Conservation (phyloP, 2,113 vertebrate genomes). For the Neoarius graeffei region DNA sequence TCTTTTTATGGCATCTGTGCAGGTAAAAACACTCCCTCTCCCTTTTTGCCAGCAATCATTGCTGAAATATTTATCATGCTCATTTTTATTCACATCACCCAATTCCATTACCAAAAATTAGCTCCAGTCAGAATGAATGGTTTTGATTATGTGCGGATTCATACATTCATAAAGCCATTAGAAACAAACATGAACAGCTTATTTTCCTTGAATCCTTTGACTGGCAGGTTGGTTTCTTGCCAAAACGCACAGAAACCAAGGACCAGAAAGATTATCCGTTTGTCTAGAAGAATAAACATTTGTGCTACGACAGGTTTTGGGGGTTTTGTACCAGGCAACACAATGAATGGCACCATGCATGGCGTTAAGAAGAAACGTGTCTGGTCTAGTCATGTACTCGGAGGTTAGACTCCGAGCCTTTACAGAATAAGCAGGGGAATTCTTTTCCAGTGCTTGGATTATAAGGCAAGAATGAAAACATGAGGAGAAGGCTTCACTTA, state of each 20-base stretch:
- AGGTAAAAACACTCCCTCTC: background rate
- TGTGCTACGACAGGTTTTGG: constrained; percentile 18
- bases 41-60: background rate
- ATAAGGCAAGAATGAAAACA: constrained; percentile 14
- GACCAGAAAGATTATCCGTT: background rate
- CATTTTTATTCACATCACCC: background rate
- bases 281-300: constrained; percentile 24
- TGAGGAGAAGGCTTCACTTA: constrained; percentile 22
- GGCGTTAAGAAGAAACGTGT: constrained; percentile 19
- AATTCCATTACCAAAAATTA: too few relatives aligned
- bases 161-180: background rate
- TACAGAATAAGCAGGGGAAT: constrained; percentile 9
- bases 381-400: constrained; percentile 26
- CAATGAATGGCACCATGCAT: constrained; percentile 11
- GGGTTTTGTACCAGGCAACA: constrained; percentile 6
- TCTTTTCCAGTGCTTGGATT: constrained; percentile 10
- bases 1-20: background rate
- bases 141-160: background rate
- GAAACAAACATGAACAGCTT: background rate
- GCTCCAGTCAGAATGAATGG: background rate
- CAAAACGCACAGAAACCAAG: background rate
- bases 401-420: constrained; percentile 9
- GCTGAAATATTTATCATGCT: background rate
- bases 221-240: background rate
- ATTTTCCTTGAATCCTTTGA: background rate